Percentiles rank a stretch among this genome's conserved stretches.
phyloP scores from a whole-genome alignment of 2,888 invertebrate species.

The Diloba caeruleocephala region DNA sequence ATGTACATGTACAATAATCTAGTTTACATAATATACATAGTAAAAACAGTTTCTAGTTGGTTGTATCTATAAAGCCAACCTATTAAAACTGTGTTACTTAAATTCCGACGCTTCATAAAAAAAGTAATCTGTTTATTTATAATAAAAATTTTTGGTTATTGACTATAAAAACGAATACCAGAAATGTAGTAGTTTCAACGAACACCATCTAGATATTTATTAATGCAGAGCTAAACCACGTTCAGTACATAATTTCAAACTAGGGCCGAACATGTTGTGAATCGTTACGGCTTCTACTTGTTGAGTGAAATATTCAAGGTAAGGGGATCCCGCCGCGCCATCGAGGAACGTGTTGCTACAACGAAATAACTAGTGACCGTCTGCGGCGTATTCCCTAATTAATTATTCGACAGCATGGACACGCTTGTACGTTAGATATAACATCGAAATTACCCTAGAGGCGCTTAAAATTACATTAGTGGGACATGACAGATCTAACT shows the following conservation, averaged over 20 bases:
- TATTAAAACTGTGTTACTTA: too few species aligned
- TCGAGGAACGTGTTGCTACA: slow-evolving; percentile 43
- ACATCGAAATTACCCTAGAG: slow-evolving; percentile 23
- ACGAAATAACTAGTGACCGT: slow-evolving; percentile 52
- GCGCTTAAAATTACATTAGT: slow-evolving; percentile 14
- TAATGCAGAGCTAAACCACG: slow-evolving; percentile 29
- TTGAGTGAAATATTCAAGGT: slow-evolving; percentile 61
- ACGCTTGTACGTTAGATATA: slow-evolving; percentile 33
- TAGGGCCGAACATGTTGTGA: slow-evolving; percentile 38
- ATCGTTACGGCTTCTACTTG: slow-evolving; percentile 44
- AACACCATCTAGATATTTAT: slow-evolving; percentile 39
- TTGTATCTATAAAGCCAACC: too few species aligned
- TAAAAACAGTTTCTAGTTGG: too few species aligned
- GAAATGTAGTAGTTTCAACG: slow-evolving; percentile 17
- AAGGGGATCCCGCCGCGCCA: slow-evolving; percentile 44
- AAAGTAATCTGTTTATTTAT: too few species aligned
- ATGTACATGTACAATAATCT: too few species aligned
- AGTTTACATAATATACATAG: too few species aligned
- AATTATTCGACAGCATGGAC: slow-evolving; percentile 48
- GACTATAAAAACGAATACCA: slow-evolving; percentile 17
- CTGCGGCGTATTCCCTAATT: slow-evolving; percentile 37
- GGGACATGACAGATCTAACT: slow-evolving; percentile 9
- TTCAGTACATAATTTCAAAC: slow-evolving; percentile 50
- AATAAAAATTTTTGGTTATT: too few species aligned
- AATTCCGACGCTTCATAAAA: too few species aligned